Evolutionary conservation across 2,113 vertebrate genomes (phyloP), one percentile per base, ranked within the genome.

Genomic region (Bungarus multicinctus): DNA sequence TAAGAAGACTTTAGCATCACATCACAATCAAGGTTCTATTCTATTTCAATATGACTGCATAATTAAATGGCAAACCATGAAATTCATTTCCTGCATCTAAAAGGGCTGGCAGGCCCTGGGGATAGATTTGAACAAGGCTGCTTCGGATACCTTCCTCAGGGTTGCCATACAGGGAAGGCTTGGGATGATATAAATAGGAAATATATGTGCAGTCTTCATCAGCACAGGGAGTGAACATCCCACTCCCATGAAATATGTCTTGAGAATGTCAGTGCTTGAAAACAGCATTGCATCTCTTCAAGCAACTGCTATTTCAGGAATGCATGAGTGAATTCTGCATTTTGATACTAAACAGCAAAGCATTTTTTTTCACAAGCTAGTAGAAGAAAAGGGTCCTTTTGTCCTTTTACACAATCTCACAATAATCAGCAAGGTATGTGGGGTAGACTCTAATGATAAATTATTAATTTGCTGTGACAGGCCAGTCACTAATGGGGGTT

Each of bases 381-480:
- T 0, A 27, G 16, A 60, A 92, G 89, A 92, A 94, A 91, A 92
- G 93, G 90, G 91, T 93, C 93, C 94, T 95, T 94, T 92, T 95
- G 96, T 95, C 86, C 94, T 94, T 64, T 96, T 55, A 45, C n/a
- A 92, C 87, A 89, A 90, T 93, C 74, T 93, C 89, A 89, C 69
- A 0, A 69, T 95, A 95, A 97, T 97, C 93, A 92, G 88, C 14
- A 94, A 95, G 96, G 97, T 95, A 93, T 69, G n/a, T 88, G 4
- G 96, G 96, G 94, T 93, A 93, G 95, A 94, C 95, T 95, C 95
- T 5, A 92, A 96, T 96, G 96, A 96, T 96, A 97, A 97, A 97
- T 96, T 96, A 95, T 97, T 97, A 96, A 97, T 96, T 95, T 94
- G 94, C 95, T 93, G 90, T 2, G 96, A 97, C 97, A 97, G 96